These are phyloP conservation scores for Copidosoma aretas DNA, from an alignment of 2,888 invertebrate genomes.

Conservation along the genomic window DNA sequence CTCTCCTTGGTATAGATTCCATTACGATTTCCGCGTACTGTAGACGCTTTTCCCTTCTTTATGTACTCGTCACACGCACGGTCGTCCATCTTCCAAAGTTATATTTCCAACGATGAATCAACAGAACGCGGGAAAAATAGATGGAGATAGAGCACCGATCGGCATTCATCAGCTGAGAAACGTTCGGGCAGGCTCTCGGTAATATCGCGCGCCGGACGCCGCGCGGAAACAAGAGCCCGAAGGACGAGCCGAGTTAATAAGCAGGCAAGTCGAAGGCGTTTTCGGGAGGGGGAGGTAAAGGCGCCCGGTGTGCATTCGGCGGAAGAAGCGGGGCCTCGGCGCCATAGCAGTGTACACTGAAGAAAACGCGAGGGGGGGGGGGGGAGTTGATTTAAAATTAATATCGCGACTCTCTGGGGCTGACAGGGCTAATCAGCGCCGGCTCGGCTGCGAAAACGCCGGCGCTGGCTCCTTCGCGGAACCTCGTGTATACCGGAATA, in stretches of 20 bases:
- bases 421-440: conserved; percentile 62
- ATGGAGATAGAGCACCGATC: too few species aligned
- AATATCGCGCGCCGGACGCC: neutral
- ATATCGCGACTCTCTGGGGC: conserved; percentile 62
- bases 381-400: conserved; percentile 59
- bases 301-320: conserved; percentile 32
- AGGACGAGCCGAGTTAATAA: conserved; percentile 38
- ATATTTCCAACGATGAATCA: neutral
- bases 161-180: too few species aligned
- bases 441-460: conserved; percentile 45
- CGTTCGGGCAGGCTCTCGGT: too few species aligned
- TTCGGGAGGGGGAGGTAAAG: conserved; percentile 7
- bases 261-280: conserved; percentile 40
- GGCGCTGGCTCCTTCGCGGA: conserved; percentile 42
- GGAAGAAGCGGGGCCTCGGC: neutral
- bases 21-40: too few species aligned
- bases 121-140: too few species aligned
- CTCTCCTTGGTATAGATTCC: too few species aligned
- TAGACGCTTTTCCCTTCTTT: too few species aligned
- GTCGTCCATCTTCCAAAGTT: too few species aligned
- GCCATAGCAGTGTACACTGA: neutral
- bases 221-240: conserved; percentile 3
- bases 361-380: conserved; percentile 1
- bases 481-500: conserved; percentile 59
- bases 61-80: neutral